These are phyloP conservation scores for Plectrocnemia conspersa DNA, from an alignment of 1,140 invertebrate genomes.

Conservation along the genomic window DNA sequence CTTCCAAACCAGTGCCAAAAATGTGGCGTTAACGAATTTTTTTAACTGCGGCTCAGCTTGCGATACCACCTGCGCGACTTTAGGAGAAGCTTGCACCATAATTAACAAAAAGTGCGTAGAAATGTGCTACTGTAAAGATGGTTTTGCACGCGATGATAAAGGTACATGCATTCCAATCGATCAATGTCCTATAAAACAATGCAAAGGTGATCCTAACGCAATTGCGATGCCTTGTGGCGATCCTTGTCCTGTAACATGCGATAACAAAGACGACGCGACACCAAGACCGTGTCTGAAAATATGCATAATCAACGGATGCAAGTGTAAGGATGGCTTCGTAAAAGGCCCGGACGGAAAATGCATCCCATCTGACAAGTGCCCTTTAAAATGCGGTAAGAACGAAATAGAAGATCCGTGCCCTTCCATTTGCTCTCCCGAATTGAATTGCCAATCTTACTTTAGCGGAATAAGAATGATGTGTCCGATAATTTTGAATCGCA, in stretches of 20 bases:
- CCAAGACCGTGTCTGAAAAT: neutral
- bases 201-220: neutral
- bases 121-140: constrained; percentile 25
- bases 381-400: neutral
- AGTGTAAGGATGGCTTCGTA: constrained; percentile 17
- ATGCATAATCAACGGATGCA: constrained; percentile 16
- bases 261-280: neutral
- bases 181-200: neutral
- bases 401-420: neutral
- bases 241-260: constrained; percentile 16
- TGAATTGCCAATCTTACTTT: neutral
- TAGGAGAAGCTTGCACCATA: constrained; percentile 23
- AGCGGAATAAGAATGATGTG: neutral
- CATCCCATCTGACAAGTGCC: neutral
- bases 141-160: constrained; percentile 23
- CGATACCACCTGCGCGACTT: constrained; percentile 24
- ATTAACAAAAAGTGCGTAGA: constrained; percentile 16
- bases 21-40: constrained; percentile 2
- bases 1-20: constrained; percentile 5
- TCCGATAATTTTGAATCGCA: neutral
- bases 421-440: constrained; percentile 1
- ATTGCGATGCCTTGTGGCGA: constrained; percentile 6
- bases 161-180: constrained; percentile 8
- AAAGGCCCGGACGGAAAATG: neutral
- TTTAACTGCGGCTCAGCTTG: constrained; percentile 24